Evolutionary conservation across 2,888 invertebrate genomes (phyloP).

Genomic region (Timema podura): DNA sequence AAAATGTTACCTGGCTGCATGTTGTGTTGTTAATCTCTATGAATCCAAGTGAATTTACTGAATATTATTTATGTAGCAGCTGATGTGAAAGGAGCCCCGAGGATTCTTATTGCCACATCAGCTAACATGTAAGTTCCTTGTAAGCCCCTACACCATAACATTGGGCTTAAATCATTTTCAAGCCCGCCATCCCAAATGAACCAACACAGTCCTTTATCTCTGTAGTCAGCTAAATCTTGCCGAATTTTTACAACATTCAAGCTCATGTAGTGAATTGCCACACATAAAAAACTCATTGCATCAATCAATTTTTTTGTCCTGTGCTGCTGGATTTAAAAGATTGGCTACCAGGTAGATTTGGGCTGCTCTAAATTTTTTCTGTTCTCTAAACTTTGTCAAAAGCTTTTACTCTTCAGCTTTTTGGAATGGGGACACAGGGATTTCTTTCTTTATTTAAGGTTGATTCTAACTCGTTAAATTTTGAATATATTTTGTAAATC

Average conservation of each 20-base stretch:
- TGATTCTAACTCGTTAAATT: not conserved
- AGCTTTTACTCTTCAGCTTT: not conserved
- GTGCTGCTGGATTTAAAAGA: constrained; percentile 11
- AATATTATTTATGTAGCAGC: not conserved
- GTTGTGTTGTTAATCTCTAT: not conserved
- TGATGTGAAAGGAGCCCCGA: constrained; percentile 1
- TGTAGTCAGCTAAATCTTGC: constrained; percentile 14
- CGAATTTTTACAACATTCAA: constrained; percentile 12
- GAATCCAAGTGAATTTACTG: constrained; percentile 12
- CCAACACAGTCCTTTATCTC: constrained; percentile 3
- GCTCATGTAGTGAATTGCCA: not conserved
- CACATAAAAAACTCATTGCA: constrained; percentile 7
- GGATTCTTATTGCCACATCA: constrained; percentile 15
- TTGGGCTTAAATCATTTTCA: constrained; percentile 6
- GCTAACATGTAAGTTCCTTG: constrained; percentile 7
- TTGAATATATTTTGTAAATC: not conserved
- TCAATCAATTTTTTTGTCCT: constrained; percentile 2
- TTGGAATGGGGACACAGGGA: constrained; percentile 7
- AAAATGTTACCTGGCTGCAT: no score
- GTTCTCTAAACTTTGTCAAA: constrained; percentile 1
- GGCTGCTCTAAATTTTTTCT: not conserved
- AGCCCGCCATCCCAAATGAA: not conserved
- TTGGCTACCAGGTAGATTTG: not conserved
- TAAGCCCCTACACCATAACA: constrained; percentile 6
- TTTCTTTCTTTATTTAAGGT: not conserved